These are phyloP conservation scores for Eidolon dupreanum DNA, from an alignment of 2,797 vertebrate genomes.

Conservation along the genomic window DNA sequence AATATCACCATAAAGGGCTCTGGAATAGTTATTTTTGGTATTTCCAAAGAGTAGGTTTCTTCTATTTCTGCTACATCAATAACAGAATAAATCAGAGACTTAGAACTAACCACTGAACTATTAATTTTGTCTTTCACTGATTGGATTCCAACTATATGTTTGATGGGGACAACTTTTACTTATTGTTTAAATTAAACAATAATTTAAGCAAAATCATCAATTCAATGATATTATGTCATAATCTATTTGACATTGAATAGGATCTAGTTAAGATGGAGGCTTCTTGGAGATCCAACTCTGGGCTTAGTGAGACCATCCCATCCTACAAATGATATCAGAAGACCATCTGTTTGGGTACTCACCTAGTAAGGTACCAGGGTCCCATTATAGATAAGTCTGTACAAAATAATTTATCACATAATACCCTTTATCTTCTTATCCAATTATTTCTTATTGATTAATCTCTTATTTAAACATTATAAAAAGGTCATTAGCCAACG, in stretches of 20 bases:
- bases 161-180: slow-evolving; percentile 7
- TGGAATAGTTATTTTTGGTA: not conserved
- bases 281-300: not conserved
- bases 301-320: not conserved
- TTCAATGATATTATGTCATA: not conserved
- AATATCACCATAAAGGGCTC: not conserved
- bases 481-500: not conserved
- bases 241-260: not conserved
- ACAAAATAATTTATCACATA: not conserved
- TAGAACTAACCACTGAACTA: not conserved
- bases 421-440: not conserved
- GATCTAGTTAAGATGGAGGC: not conserved
- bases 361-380: not conserved
- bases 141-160: not conserved
- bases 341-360: not conserved
- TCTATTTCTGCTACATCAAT: not conserved
- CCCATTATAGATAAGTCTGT: not conserved
- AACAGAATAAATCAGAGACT: not conserved
- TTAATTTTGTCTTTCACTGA: slow-evolving; percentile 1
- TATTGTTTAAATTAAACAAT: slow-evolving; percentile 35
- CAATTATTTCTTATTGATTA: not conserved
- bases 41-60: not conserved
- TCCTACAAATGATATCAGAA: not conserved
- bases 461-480: slow-evolving; percentile 15
- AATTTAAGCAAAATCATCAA: slow-evolving; percentile 20